Evolutionary conservation across 2,113 vertebrate species (phyloP).

Genomic region (Pteruthius melanotis): DNA sequence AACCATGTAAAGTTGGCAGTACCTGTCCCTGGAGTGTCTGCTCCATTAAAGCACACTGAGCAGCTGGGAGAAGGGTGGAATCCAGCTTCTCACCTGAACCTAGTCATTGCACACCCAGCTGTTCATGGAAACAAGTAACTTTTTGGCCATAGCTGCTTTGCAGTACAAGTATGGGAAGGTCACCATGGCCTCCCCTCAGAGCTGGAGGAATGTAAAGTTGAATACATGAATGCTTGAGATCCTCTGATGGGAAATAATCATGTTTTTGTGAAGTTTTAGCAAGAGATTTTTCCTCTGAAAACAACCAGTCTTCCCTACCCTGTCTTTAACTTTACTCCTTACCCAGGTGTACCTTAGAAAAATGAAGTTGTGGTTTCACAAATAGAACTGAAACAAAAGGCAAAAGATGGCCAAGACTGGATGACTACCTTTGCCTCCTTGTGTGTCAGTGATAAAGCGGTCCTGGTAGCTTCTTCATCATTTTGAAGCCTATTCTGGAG

Average conservation of each 20-base stretch:
- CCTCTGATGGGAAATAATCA: neutral
- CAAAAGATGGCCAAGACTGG: neutral
- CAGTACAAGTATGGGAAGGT: rapidly evolving
- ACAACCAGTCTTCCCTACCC: neutral
- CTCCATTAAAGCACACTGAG: neutral
- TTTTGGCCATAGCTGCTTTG: neutral
- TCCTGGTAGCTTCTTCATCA: neutral
- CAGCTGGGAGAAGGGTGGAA: neutral
- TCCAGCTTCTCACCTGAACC: neutral
- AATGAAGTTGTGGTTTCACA: neutral
- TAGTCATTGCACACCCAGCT: neutral
- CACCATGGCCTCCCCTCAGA: neutral
- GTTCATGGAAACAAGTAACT: neutral
- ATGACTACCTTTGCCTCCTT: neutral
- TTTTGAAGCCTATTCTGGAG: neutral
- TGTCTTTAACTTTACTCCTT: neutral
- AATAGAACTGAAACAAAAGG: neutral
- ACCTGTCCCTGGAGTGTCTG: neutral
- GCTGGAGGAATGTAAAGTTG: neutral
- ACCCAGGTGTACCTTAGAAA: neutral
- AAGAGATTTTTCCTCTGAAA: neutral
- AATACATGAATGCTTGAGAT: neutral
- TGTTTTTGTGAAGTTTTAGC: neutral
- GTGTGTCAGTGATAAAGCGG: neutral
- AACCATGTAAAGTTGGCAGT: neutral